Base-by-base conservation (phyloP, 37 sponge, comb jelly and placozoan genomes). In the Dysidea cf. avara region DNA sequence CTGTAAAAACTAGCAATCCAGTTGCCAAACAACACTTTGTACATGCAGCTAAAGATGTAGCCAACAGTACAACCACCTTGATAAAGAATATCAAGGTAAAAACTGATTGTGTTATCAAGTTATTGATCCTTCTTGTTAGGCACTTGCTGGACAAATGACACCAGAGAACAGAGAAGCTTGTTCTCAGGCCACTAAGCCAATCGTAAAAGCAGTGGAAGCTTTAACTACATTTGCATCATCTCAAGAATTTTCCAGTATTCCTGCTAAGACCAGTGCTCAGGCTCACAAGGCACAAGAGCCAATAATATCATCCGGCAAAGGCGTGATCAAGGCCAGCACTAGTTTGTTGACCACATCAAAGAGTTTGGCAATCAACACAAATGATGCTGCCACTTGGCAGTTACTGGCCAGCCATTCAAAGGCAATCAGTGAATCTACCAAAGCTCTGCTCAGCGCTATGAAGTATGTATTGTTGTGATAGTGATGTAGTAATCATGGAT, bases 381-480 rank as follows among this genome's bases (percentile, higher is more conserved):
- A 91, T 31, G 99, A 97, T 66, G 84, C 82, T 14, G 61, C 86
- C 61, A 87, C 78, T 75, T 92, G 94, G 97, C 97, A 96, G 78
- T 82, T 92, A 35, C 81, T 96, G 13, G 87, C 91, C 11, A 64
- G 79, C 0, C 97, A 97, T 68, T 68, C 92, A 21, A 93, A 91
- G 58, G 82, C 46, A 12, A 43, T 43, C 46, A 43, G 46, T 43
- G 46, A 43, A 12, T 43, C 46, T 43, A 43, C 9, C 9, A 43
- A 9, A 43, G 46, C 46, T 43, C 9, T 43, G 9, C 46, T 43
- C 46, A 43, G 46, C 9, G 46, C 46, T 43, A 38, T 36, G 66
- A 65, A 39, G 66, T 65, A 35, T 24, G 66, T 39, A 14, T 28
- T 18, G 33, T 18, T 17, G 16, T 33, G 16, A 60, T 3, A 3